Percentiles rank a stretch among this genome's conserved stretches.
phyloP scores from a whole-genome alignment of 1,140 invertebrate species.

The Drosophila pectinifera region DNA sequence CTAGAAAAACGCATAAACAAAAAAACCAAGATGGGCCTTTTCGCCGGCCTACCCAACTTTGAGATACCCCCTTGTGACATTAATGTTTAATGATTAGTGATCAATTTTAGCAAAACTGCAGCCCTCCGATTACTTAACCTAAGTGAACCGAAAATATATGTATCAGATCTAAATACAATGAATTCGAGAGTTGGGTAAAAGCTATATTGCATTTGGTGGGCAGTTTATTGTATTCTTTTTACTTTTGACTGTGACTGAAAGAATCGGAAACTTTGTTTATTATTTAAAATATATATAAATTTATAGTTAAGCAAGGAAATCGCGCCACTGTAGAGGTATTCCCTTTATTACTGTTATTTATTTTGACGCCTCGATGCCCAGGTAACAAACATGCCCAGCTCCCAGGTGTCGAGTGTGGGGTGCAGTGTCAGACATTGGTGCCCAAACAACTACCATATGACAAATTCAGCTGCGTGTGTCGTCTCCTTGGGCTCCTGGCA shows the following conservation, averaged over 20 bases:
- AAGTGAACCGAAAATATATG: too few species aligned
- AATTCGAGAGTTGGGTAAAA: too few species aligned
- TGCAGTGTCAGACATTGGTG: slow-evolving; percentile 21
- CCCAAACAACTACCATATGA: slow-evolving; percentile 40
- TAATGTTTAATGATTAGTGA: background rate
- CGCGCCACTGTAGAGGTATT: too few species aligned
- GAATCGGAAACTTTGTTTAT: too few species aligned
- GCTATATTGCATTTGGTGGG: too few species aligned
- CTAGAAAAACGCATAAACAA: slow-evolving; percentile 30
- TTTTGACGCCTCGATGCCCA: background rate
- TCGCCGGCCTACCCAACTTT: background rate
- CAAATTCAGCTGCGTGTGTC: slow-evolving; percentile 62
- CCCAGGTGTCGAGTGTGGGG: background rate
- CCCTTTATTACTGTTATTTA: too few species aligned
- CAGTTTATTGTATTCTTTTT: too few species aligned
- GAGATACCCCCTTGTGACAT: slow-evolving; percentile 7
- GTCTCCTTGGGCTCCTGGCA: slow-evolving; percentile 34
- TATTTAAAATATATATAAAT: too few species aligned
- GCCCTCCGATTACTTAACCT: too few species aligned
- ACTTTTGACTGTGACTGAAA: too few species aligned
- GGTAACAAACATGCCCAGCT: background rate
- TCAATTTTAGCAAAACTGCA: background rate
- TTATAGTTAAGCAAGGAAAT: too few species aligned
- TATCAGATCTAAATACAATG: background rate
- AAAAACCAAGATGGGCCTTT: slow-evolving; percentile 2